A percentile compares a stretch with the other conserved stretches of the same genome.
Evolutionary conservation across 2,797 vertebrate species (phyloP).

Genomic region (Tolypeutes matacus): DNA sequence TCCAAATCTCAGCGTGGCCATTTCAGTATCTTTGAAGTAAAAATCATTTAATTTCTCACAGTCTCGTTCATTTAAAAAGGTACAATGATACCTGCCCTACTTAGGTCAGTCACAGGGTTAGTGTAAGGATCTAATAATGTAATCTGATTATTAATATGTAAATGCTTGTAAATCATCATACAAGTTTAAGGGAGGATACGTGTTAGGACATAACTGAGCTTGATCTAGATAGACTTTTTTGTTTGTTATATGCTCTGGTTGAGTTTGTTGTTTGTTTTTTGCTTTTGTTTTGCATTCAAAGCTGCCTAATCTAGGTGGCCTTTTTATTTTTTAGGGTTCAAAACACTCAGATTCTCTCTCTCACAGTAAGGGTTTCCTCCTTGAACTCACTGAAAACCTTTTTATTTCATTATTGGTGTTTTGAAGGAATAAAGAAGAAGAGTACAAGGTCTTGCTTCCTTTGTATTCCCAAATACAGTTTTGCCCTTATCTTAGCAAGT

Average conservation of each 20-base stretch:
- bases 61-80: neutral
- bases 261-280: neutral
- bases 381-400: neutral
- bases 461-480: neutral
- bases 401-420: conserved; percentile 44
- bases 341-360: neutral
- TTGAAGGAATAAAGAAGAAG: neutral
- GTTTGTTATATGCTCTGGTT: neutral
- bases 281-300: conserved; percentile 36
- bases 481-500: neutral
- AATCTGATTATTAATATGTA: neutral
- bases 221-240: neutral
- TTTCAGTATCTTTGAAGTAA: conserved; percentile 31
- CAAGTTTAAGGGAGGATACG: neutral
- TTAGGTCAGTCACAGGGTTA: neutral
- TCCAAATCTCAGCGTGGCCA: neutral
- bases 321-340: conserved; percentile 11
- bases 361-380: neutral
- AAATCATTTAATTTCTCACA: conserved; percentile 3
- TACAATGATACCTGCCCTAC: neutral
- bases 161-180: neutral
- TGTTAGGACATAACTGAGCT: conserved; percentile 26
- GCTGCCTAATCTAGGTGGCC: neutral
- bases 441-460: neutral
- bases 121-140: neutral